phyloP scores from a whole-genome alignment of 2,113 vertebrate genomes.

The Anarrhichthys ocellatus region DNA sequence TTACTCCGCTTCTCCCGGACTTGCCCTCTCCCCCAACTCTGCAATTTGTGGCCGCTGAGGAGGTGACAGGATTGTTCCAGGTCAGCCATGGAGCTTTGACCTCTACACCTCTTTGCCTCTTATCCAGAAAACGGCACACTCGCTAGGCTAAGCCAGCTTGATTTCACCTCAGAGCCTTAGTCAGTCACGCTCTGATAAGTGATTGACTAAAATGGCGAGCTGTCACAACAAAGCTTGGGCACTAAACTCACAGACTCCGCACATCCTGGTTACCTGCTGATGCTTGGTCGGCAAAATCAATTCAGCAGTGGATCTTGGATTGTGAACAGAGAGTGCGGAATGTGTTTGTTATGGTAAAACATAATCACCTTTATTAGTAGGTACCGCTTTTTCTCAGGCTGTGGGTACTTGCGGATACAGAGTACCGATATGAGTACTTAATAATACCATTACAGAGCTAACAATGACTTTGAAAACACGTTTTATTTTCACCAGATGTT shows the following conservation, averaged over 20 bases:
- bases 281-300: slow-evolving; percentile 29
- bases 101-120: slow-evolving; percentile 39
- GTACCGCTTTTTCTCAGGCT: not conserved
- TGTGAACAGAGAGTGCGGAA: not conserved
- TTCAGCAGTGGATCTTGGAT: slow-evolving; percentile 13
- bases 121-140: slow-evolving; percentile 46
- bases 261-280: slow-evolving; percentile 40
- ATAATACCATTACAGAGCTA: not conserved
- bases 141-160: slow-evolving; percentile 39
- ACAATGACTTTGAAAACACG: not conserved
- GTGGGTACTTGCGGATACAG: not conserved
- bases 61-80: slow-evolving; percentile 62
- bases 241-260: slow-evolving; percentile 36
- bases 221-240: slow-evolving; percentile 32
- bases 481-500: not conserved
- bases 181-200: slow-evolving; percentile 58
- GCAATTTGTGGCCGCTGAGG: slow-evolving; percentile 28
- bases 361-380: not conserved
- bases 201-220: slow-evolving; percentile 44
- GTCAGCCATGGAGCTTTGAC: slow-evolving; percentile 53
- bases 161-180: slow-evolving; percentile 54
- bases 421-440: not conserved
- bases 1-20: slow-evolving; percentile 4
- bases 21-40: slow-evolving; percentile 9
- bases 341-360: slow-evolving; percentile 8